These are phyloP conservation scores for Autographa pulchrina DNA, from an alignment of 2,888 invertebrate genomes.

Conservation along the genomic window DNA sequence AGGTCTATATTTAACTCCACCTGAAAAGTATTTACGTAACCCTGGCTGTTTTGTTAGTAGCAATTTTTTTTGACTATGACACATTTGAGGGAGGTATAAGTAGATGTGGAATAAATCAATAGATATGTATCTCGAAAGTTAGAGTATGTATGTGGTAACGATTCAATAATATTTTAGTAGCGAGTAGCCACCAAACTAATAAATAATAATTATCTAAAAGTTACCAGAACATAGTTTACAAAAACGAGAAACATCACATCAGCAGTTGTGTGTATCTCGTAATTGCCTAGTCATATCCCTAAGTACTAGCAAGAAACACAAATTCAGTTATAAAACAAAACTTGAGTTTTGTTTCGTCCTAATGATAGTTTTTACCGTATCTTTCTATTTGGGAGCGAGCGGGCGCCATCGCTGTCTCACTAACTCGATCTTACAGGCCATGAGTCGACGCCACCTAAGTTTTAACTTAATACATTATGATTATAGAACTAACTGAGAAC, in stretches of 20 bases:
- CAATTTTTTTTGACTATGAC: background rate
- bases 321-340: constrained; percentile 43
- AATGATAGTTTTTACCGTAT: constrained; percentile 73
- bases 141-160: too few species aligned
- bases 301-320: constrained; percentile 39
- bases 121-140: background rate
- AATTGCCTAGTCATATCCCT: constrained; percentile 25
- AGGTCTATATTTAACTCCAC: background rate
- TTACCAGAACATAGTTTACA: background rate
- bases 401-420: constrained; percentile 55
- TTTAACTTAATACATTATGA: constrained; percentile 54
- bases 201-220: background rate
- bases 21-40: background rate
- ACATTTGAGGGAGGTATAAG: too few species aligned
- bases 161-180: background rate
- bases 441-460: constrained; percentile 36
- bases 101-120: too few species aligned
- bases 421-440: constrained; percentile 60
- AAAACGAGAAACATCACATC: background rate
- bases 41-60: background rate
- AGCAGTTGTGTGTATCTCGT: constrained; percentile 7
- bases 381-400: constrained; percentile 63
- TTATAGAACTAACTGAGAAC: constrained; percentile 29
- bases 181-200: background rate
- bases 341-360: constrained; percentile 52